Percentiles rank a stretch among this genome's conserved stretches.
Evolutionary conservation across 2,888 invertebrate genomes (phyloP).

Genomic region (Yponomeuta cagnagella): DNA sequence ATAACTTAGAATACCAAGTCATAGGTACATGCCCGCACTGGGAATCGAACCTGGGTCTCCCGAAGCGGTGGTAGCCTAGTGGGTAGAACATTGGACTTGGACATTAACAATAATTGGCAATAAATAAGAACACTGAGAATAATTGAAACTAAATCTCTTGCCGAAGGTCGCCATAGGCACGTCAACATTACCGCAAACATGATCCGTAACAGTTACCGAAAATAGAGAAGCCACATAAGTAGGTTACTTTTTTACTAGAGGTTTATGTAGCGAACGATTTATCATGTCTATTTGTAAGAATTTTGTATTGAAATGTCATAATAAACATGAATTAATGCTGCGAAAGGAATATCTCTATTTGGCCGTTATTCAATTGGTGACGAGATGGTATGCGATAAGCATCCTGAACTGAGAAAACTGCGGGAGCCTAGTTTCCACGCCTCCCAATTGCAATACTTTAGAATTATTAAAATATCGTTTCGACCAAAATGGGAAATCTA

Average conservation of each 20-base stretch:
- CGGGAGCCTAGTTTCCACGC: constrained; percentile 43
- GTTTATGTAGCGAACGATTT: constrained; percentile 27
- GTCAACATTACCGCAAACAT: constrained; percentile 29
- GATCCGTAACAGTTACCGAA: constrained; percentile 34
- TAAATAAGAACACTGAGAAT: constrained; percentile 46
- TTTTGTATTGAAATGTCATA: constrained; percentile 36
- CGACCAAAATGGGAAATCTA: constrained; percentile 51
- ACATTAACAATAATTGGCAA: constrained; percentile 50
- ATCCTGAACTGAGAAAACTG: constrained; percentile 10
- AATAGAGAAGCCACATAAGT: constrained; percentile 27
- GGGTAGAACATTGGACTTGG: no score
- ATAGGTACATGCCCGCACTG: no score
- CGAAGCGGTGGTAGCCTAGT: no score
- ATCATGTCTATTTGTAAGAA: constrained; percentile 34
- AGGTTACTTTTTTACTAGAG: constrained; percentile 32
- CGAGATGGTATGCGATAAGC: constrained; percentile 34
- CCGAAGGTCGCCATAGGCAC: constrained; percentile 42
- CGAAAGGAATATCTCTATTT: constrained; percentile 29
- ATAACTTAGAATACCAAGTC: no score
- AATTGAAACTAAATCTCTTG: constrained; percentile 30
- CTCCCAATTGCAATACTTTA: constrained; percentile 23
- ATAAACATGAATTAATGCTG: constrained; percentile 27
- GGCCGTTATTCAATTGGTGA: constrained; percentile 35
- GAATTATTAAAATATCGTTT: constrained; percentile 5
- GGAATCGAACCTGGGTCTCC: no score